phyloP scores from a whole-genome alignment of 1,140 invertebrate species.

The Lepidurus apus region DNA sequence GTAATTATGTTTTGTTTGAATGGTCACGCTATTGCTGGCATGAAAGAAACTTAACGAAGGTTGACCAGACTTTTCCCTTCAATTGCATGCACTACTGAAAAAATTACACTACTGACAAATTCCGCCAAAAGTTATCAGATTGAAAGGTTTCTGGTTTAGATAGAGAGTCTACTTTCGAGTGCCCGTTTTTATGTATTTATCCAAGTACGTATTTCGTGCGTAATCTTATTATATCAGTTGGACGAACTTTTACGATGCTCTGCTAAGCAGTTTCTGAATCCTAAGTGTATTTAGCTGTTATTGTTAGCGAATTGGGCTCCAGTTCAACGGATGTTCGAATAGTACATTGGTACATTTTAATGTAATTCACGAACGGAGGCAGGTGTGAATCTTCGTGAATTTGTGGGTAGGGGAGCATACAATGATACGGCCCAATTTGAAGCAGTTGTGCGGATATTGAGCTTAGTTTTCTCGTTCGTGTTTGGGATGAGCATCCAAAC shows the following conservation, averaged over 20 bases:
- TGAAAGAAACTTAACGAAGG: background rate
- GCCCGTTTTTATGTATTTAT: too few relatives aligned
- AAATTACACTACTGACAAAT: background rate
- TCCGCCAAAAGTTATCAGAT: background rate
- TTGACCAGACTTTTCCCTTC: background rate
- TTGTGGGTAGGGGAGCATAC: background rate
- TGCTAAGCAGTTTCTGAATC: too few relatives aligned
- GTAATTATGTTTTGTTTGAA: background rate
- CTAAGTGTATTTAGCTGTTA: too few relatives aligned
- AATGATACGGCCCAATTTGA: constrained; percentile 6
- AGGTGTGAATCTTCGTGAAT: background rate
- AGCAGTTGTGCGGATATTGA: background rate
- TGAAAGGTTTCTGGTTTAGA: too few relatives aligned
- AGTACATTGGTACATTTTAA: too few relatives aligned
- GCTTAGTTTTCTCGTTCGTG: background rate
- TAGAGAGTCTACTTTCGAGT: too few relatives aligned
- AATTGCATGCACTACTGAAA: background rate
- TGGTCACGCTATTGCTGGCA: background rate
- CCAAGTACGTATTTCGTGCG: too few relatives aligned
- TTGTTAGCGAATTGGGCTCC: too few relatives aligned
- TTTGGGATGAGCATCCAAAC: background rate
- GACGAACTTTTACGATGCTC: too few relatives aligned
- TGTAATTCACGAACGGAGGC: too few relatives aligned
- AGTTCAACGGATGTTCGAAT: too few relatives aligned
- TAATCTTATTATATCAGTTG: too few relatives aligned